These are phyloP conservation scores for Cataglyphis albicans DNA, from an alignment of 2,888 invertebrate species.

Conservation along the genomic window DNA sequence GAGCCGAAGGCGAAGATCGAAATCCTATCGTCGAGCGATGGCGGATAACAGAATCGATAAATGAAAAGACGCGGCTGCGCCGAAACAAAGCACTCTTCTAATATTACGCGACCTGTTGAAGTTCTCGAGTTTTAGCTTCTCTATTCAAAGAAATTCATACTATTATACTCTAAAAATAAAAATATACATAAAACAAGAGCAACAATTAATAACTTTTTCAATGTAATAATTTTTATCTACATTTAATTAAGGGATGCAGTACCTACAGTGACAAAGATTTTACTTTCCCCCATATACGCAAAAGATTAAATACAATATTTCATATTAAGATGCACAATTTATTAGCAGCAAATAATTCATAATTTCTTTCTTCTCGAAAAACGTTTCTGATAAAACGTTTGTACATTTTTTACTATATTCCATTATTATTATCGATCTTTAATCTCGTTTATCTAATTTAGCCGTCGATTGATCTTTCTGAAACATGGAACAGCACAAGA, in stretches of 20 bases:
- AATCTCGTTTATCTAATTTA: constrained; percentile 50
- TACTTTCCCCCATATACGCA: neutral
- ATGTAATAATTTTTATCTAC: neutral
- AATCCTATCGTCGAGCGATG: constrained; percentile 23
- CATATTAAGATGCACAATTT: constrained; percentile 3
- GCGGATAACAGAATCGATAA: constrained; percentile 38
- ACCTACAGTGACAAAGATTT: neutral
- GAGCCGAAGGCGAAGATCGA: constrained; percentile 41
- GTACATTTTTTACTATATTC: constrained; percentile 27
- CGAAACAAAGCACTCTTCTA: neutral
- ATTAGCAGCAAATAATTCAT: constrained; percentile 21
- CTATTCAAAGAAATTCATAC: neutral
- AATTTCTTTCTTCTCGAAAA: constrained; percentile 38
- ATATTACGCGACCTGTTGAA: neutral
- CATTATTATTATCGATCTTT: neutral
- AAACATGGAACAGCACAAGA: constrained; percentile 43
- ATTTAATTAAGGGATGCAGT: neutral
- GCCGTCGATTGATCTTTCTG: constrained; percentile 44
- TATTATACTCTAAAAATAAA: neutral
- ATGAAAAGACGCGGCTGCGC: constrained; percentile 41
- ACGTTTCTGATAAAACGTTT: constrained; percentile 33
- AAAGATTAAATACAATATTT: neutral
- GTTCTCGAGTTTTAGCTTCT: neutral
- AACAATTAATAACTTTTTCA: neutral
- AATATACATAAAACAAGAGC: neutral